Evolutionary conservation across 1,140 invertebrate species (phyloP), one percentile per base, ranked within the genome.

Genomic region (Dysdera silvatica): DNA sequence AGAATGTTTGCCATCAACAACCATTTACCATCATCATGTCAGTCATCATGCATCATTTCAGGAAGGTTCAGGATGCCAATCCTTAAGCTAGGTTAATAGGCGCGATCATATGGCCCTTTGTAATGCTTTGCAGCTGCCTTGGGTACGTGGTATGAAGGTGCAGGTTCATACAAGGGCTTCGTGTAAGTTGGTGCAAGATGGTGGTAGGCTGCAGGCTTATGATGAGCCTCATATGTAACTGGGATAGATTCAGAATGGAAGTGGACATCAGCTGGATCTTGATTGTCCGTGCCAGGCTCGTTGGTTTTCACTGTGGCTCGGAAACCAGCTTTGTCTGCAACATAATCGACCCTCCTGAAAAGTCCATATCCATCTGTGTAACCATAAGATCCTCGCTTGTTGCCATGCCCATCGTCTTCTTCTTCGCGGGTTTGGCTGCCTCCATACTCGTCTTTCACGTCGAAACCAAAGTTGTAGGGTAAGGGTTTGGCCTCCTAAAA

Each of bases 221-320:
- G n/a, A n/a, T n/a, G n/a, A n/a, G 61, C 28, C 10, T 56, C 52
- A 20, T 63, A 63, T 33, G 55, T 63, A 33, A 48, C 45, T 2
- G 61, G 60, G 4, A 47, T 61, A 10, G 61, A 60, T n/a, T 55
- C 47, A 12, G 65, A 67, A 18, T 62, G 61, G 16, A 63, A 43
- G 28, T 63, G 41, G n/a, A 37, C 61, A 24, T 58, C 61, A 24
- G 65, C 61, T 7, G 65, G 18, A 23, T 67, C 52, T 24, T 67
- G 65, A 35, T 64, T 67, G 16, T 64, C 65, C 24, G 65, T 67
- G 24, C 65, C 65, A 14, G 65, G 65, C 33, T 67, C 65, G 54
- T 67, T 67, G 40, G 65, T 67, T 20, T 58, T 61, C 29, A 67
- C 54, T 8, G 47, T 55, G 18, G 65, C 65, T 18, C 65, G 33